Base-by-base conservation (phyloP, 2,113 vertebrate species). In the Atherinomorus stipes region DNA sequence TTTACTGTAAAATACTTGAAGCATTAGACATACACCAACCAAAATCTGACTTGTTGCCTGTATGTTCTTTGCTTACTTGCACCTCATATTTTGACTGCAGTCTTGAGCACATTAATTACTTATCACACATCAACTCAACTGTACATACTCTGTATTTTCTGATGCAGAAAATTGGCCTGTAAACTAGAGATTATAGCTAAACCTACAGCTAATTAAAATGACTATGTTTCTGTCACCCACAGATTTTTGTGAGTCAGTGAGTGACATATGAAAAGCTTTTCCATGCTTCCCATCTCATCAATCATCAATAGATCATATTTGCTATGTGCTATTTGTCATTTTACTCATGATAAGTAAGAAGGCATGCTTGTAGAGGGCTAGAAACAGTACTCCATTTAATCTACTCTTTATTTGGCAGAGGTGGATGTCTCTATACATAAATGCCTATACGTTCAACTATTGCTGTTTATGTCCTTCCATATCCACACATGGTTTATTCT, bases 391-490 rank as follows among this genome's bases (percentile, higher is more conserved):
- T 70, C 64, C 38, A 58, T 69, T 78, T 22, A 60, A 9, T 12
- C 23, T 19, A 49, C 22, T 47, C 28, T 26, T 4, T 53, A 4
- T 60, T 68, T 25, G 25, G 59, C 60, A 66, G 60, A 28, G 28
- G 70, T n/a, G 42, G 38, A 51, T 67, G 50, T 74, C 38, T 78
- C 23, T 77, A 47, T 72, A 21, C 68, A 23, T 56, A 19, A 57
- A 37, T 76, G 13, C 71, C 18, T 74, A 22, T 40, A 28, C 47
- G 45, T 68, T 31, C 28, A 51, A 16, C 57, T 71, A 59, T 52
- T 73, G n/a, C 69, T 84, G 81, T 88, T 81, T 82, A 78, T 78
- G 72, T 6, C 52, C 53, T 50, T 38, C 28, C 37, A 74, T 50
- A 22, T 45, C 40, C 40, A 19, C 63, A 34, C 54, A 70, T 71